Evolutionary conservation across 92 coral and sea anemone species (phyloP).

Genomic region (Pocillopora grandis): DNA sequence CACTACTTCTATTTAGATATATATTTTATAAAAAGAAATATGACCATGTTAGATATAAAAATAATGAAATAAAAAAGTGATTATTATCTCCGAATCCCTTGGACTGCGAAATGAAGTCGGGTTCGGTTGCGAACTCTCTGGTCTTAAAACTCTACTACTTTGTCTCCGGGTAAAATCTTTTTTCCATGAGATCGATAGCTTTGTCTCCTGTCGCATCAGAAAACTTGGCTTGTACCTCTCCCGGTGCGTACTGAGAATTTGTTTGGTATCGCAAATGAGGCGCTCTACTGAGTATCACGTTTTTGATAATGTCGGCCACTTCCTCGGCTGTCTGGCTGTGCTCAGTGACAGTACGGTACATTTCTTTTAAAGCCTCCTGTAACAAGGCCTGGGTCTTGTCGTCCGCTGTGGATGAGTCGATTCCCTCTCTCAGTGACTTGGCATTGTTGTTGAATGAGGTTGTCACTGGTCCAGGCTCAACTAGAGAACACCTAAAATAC

Average conservation of each 20-base stretch:
- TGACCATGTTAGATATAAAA: no score
- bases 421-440: conserved; percentile 65
- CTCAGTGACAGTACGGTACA: conserved; percentile 24
- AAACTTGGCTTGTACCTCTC: conserved; percentile 53
- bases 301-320: conserved; percentile 54
- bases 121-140: no score
- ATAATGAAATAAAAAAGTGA: no score
- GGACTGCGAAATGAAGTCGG: no score
- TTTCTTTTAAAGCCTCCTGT: conserved; percentile 37
- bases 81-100: no score
- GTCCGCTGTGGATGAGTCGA: conserved; percentile 61
- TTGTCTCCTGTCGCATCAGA: conserved; percentile 51
- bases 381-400: conserved; percentile 60
- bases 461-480: conserved; percentile 77
- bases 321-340: conserved; percentile 45
- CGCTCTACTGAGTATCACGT: conserved; percentile 50
- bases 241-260: conserved; percentile 46
- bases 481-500: conserved; percentile 34
- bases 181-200: conserved; percentile 22
- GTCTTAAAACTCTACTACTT: neutral
- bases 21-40: no score
- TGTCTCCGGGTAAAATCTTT: conserved; percentile 21
- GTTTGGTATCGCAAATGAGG: conserved; percentile 75
- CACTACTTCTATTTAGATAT: no score
- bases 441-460: conserved; percentile 71